Percentiles rank a stretch among this genome's conserved stretches.
Evolutionary conservation across 2,797 vertebrate genomes (phyloP).

Genomic region (Helostoma temminkii): DNA sequence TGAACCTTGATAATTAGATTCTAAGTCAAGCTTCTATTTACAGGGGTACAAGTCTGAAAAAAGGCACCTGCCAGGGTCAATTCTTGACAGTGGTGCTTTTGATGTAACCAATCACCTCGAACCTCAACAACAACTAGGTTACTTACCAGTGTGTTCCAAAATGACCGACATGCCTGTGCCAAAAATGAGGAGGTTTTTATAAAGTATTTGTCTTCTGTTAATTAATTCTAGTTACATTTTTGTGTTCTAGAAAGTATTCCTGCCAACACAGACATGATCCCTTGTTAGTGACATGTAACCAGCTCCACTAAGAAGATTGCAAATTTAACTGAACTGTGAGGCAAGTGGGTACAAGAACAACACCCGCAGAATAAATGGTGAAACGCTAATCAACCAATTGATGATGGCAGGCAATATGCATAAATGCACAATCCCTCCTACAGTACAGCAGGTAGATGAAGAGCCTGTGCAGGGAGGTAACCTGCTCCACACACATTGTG

Average conservation of each 20-base stretch:
- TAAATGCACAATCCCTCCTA: too few species aligned
- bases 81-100: conserved; percentile 12
- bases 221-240: not conserved
- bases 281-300: too few species aligned
- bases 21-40: conserved; percentile 38
- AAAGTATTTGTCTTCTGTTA: not conserved
- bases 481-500: too few species aligned
- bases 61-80: not conserved
- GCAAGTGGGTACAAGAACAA: too few species aligned
- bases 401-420: too few species aligned
- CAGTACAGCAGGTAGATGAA: not conserved
- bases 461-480: not conserved
- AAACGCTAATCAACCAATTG: too few species aligned
- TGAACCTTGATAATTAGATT: conserved; percentile 53
- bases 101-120: not conserved
- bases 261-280: too few species aligned
- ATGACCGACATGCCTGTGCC: accelerated
- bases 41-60: not conserved
- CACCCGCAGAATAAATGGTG: too few species aligned
- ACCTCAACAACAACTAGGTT: not conserved
- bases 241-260: too few species aligned
- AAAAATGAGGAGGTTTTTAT: not conserved
- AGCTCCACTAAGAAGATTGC: too few species aligned
- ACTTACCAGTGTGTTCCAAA: not conserved
- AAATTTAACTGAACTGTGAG: too few species aligned